Base-by-base conservation (phyloP, 2,888 invertebrate genomes). In the Adelphocoris suturalis region DNA sequence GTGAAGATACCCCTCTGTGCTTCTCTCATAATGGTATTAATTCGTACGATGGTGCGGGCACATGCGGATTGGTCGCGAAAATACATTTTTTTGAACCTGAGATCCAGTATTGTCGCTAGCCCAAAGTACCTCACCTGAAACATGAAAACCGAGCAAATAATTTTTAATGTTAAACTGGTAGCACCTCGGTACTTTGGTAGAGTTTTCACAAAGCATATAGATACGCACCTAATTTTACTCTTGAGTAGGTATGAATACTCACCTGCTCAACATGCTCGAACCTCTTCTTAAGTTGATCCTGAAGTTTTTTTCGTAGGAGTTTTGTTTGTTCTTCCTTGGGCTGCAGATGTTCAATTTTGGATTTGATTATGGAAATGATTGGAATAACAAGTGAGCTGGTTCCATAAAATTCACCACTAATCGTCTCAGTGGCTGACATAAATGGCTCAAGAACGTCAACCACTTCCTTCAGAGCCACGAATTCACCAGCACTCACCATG, bases 61-160 rank as follows among this genome's bases (percentile, higher is more conserved):
- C 68, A 23, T 19, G 68, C 27, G 27, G 68, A 19, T 68, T 68
- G 68, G 68, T 68, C 68, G 13, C 27, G 68, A 68, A 68, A 68
- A 68, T 68, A 68, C 68, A 68, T 68, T 68, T 68, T 68, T 19
- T 68, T 68, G 23, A 68, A 68, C 27, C 68, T 68, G 27, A 23
- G 68, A 68, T 68, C 68, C 68, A 68, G 68, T 68, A 68, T 19
- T 68, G 68, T 68, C 11, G 68, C 68, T 19, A 68, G 68, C 23
- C 68, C 68, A 23, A 68, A 19, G 68, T 68, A 68, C 23, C 68
- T 68, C 68, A 68, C 57, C 57, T 14, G 57, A 57, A 57, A 57
- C 57, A 57, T 57, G n/a, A 57, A 57, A 57, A 57, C 57, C 57
- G 57, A 57, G 37, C 37, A 37, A 37, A 37, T 37, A 37, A 37